These are phyloP conservation scores for Andrena flavipes DNA, from an alignment of 2,888 invertebrate species.

Conservation along the genomic window DNA sequence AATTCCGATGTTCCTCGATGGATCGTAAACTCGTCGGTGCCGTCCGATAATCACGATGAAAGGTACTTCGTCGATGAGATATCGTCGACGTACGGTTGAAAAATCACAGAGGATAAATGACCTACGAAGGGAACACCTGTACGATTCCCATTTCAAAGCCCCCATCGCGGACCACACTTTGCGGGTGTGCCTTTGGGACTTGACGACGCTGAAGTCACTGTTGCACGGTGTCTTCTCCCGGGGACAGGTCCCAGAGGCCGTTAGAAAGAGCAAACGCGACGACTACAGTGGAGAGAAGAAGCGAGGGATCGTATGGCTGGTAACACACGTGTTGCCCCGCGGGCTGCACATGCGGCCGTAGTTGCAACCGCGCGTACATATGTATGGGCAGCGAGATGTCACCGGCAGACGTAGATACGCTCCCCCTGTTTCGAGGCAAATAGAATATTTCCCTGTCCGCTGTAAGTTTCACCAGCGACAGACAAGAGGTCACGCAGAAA, in stretches of 20 bases:
- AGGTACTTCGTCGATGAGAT: no score
- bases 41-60: not conserved
- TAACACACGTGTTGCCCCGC: constrained; percentile 70
- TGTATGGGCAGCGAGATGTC: constrained; percentile 35
- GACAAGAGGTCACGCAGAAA: constrained; percentile 22
- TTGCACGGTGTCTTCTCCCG: not conserved
- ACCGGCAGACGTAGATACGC: constrained; percentile 35
- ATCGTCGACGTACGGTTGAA: not conserved
- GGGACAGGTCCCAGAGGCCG: constrained; percentile 8
- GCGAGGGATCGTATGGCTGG: constrained; percentile 26
- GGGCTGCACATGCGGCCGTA: constrained; percentile 67
- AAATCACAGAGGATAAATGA: not conserved
- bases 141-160: not conserved
- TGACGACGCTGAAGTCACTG: constrained; percentile 1
- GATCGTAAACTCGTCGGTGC: not conserved
- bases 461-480: constrained; percentile 60
- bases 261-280: constrained; percentile 20
- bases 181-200: not conserved
- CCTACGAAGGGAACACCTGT: constrained; percentile 5
- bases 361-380: constrained; percentile 37
- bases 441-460: constrained; percentile 74
- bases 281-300: not conserved
- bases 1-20: not conserved
- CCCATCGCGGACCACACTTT: not conserved
- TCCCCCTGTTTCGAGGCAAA: constrained; percentile 70